Conservation (phyloP, 2,113 vertebrate genomes). For the Myanophis thanlyinensis region DNA sequence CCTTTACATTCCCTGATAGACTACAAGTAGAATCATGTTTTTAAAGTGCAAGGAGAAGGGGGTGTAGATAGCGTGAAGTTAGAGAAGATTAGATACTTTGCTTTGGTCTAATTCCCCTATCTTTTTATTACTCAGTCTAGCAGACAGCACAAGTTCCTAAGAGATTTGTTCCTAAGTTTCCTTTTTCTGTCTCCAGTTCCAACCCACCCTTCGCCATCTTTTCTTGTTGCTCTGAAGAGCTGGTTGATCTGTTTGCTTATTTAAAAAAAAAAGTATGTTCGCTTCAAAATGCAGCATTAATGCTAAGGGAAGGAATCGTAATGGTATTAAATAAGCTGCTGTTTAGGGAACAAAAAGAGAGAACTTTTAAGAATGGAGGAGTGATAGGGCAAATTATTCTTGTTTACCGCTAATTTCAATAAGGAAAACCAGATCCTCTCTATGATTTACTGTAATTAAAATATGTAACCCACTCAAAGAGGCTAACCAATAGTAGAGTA, state of each 20-base stretch:
- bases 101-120: not conserved
- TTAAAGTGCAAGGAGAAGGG: not conserved
- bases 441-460: not conserved
- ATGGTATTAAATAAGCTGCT: not conserved
- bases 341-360: not conserved
- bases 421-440: not conserved
- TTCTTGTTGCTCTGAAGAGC: accelerated
- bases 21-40: not conserved
- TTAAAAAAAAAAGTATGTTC: not conserved
- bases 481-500: not conserved
- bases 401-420: not conserved
- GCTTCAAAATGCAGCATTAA: not conserved
- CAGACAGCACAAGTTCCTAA: not conserved
- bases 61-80: not conserved
- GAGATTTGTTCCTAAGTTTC: not conserved
- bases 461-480: not conserved
- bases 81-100: not conserved
- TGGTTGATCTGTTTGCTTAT: not conserved
- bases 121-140: not conserved
- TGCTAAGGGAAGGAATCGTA: not conserved
- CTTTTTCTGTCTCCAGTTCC: not conserved
- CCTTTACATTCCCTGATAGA: not conserved
- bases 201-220: not conserved
- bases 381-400: not conserved
- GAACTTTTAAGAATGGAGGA: not conserved